These are phyloP conservation scores for Scomber scombrus DNA, from an alignment of 2,113 vertebrate genomes.

Conservation along the genomic window DNA sequence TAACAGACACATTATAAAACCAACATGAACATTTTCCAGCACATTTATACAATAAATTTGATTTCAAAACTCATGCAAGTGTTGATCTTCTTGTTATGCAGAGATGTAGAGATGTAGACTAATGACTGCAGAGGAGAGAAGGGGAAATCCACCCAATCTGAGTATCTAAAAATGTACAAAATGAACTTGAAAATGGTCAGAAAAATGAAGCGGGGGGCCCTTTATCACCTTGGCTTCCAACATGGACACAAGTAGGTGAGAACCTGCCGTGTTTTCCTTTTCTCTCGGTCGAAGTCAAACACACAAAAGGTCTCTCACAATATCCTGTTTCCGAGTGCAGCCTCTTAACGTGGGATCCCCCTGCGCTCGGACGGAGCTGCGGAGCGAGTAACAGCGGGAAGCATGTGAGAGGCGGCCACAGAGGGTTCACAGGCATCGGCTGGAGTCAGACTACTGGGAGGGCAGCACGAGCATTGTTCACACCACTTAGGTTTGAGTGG, in stretches of 20 bases:
- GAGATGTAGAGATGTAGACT: too few species aligned
- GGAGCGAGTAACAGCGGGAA: constrained; percentile 31
- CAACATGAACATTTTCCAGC: too few species aligned
- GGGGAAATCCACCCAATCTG: too few species aligned
- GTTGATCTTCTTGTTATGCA: too few species aligned
- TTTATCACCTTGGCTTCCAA: constrained; percentile 7
- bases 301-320: constrained; percentile 54
- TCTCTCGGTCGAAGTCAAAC: constrained; percentile 46
- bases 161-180: too few species aligned
- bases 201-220: not conserved
- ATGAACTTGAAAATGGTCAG: too few species aligned
- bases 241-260: constrained; percentile 20
- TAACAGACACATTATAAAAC: too few species aligned
- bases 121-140: too few species aligned
- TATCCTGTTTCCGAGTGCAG: constrained; percentile 70
- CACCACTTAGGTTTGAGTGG: not conserved
- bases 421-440: constrained; percentile 62
- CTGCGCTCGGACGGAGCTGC: constrained; percentile 28
- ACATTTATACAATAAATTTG: too few species aligned
- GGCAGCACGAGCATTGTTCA: constrained; percentile 9
- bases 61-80: too few species aligned
- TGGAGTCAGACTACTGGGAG: not conserved
- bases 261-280: constrained; percentile 42
- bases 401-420: constrained; percentile 37
- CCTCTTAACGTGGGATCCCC: constrained; percentile 35